Conservation (phyloP, 2,113 vertebrate species). For the Cacatua alba region DNA sequence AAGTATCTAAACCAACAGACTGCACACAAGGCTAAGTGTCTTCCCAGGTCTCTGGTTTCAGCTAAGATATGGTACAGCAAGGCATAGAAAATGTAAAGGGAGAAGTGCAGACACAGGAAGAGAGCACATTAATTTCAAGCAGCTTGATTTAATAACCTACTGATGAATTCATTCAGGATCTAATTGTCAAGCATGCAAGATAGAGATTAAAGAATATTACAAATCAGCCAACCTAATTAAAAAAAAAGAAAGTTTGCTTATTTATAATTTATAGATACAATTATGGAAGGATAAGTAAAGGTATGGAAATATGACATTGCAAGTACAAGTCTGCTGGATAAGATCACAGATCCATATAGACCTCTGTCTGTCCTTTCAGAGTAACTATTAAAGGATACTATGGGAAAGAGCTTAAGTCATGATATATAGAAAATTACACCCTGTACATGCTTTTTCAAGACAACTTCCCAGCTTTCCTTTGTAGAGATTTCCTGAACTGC, state of each 20-base stretch:
- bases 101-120: not conserved
- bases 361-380: not conserved
- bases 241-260: not conserved
- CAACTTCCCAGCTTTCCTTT: not conserved
- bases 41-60: not conserved
- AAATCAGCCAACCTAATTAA: not conserved
- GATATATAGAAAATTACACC: not conserved
- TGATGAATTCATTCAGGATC: not conserved
- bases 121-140: not conserved
- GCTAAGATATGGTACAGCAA: not conserved
- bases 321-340: not conserved
- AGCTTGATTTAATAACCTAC: not conserved
- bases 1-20: not conserved
- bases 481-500: not conserved
- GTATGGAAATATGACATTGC: not conserved
- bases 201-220: not conserved
- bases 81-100: not conserved
- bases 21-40: not conserved
- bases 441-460: not conserved
- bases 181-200: not conserved
- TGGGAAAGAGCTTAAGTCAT: not conserved
- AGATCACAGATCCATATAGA: not conserved
- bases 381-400: not conserved
- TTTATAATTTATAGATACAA: not conserved
- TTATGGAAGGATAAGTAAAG: not conserved